Evolutionary conservation across 2,888 invertebrate genomes (phyloP).

Genomic region (Lithophane socia): DNA sequence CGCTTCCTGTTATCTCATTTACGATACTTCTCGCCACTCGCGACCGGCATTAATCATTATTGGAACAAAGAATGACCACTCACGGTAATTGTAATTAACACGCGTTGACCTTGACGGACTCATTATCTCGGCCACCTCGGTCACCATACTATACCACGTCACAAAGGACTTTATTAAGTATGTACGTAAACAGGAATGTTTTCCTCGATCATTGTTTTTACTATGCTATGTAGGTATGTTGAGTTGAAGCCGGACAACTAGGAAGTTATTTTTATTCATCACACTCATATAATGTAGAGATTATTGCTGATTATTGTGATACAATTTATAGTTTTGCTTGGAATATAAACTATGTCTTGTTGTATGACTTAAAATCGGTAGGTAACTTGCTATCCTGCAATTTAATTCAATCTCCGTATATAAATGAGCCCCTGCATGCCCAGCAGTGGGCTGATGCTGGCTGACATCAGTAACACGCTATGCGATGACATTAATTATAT

Average conservation of each 20-base stretch:
- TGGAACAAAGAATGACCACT: slow-evolving; percentile 90
- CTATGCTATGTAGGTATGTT: slow-evolving; percentile 74
- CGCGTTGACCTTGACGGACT: slow-evolving; percentile 80
- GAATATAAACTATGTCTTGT: slow-evolving; percentile 13
- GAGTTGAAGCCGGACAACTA: slow-evolving; percentile 70
- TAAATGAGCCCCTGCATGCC: background rate
- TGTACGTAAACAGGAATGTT: slow-evolving; percentile 82
- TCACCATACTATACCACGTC: slow-evolving; percentile 79
- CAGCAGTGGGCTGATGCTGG: background rate
- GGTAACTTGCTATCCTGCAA: background rate
- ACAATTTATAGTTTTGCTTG: slow-evolving; percentile 22
- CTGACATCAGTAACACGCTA: background rate
- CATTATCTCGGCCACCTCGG: slow-evolving; percentile 81
- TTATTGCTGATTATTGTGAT: slow-evolving; percentile 44
- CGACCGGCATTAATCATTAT: slow-evolving; percentile 88
- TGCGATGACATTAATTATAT: slow-evolving; percentile 3
- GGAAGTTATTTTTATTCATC: slow-evolving; percentile 72
- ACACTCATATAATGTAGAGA: slow-evolving; percentile 42
- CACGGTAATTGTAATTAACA: slow-evolving; percentile 90
- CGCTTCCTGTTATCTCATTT: slow-evolving; percentile 89
- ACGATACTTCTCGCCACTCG: slow-evolving; percentile 85
- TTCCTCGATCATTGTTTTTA: slow-evolving; percentile 85
- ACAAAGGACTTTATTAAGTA: slow-evolving; percentile 84
- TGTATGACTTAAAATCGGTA: slow-evolving; percentile 16
- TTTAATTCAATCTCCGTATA: background rate